phyloP scores from a whole-genome alignment of 1,140 invertebrate species.

The Heliconius hermathena region DNA sequence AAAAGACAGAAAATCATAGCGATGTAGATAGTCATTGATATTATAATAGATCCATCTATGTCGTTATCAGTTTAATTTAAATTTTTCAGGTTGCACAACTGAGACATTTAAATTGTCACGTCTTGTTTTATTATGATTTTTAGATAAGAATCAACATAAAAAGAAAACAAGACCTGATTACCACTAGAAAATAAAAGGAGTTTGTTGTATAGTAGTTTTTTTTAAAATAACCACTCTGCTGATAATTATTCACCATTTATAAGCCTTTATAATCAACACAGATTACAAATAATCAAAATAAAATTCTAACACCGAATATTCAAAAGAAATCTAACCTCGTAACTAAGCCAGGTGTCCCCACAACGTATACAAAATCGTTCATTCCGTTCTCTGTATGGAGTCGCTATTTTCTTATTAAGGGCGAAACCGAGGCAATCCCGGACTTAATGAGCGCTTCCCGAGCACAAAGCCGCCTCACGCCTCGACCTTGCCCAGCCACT shows the following conservation, averaged over 20 bases:
- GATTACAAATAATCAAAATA: not conserved
- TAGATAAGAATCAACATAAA: too few species aligned
- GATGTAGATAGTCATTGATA: too few species aligned
- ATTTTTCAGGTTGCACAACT: too few species aligned
- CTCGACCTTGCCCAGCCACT: constrained; percentile 35
- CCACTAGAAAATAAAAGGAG: too few species aligned
- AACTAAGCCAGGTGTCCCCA: constrained; percentile 31
- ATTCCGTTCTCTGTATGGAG: constrained; percentile 32
- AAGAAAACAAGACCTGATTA: too few species aligned
- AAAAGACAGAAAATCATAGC: too few species aligned
- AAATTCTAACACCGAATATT: not conserved
- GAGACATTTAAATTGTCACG: too few species aligned
- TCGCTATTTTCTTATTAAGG: constrained; percentile 66
- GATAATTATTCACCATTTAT: not conserved
- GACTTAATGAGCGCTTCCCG: constrained; percentile 62
- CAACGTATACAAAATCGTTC: constrained; percentile 12
- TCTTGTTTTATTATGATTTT: too few species aligned
- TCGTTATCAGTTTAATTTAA: too few species aligned
- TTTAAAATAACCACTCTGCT: too few species aligned
- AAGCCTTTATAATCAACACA: not conserved
- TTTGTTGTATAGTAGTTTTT: too few species aligned
- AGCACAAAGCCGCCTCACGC: constrained; percentile 37
- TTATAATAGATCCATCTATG: too few species aligned
- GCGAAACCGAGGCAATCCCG: constrained; percentile 58
- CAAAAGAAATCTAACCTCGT: not conserved